These are phyloP conservation scores for Amblyraja radiata DNA, from an alignment of 2,797 vertebrate species.

Conservation along the genomic window DNA sequence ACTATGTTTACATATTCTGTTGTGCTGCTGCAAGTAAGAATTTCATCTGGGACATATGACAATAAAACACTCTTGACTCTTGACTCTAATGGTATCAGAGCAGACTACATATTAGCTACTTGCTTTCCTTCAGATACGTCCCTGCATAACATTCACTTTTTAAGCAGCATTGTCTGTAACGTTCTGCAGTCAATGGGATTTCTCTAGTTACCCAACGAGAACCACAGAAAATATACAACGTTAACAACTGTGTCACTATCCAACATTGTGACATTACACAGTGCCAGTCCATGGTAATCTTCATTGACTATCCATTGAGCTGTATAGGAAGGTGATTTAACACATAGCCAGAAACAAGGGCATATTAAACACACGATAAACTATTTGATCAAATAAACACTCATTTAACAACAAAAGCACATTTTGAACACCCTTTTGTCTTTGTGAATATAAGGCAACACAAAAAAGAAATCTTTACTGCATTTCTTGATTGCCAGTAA, in stretches of 20 bases:
- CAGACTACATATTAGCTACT: background rate
- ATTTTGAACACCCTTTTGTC: background rate
- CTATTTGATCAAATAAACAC: background rate
- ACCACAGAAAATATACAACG: background rate
- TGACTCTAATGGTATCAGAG: background rate
- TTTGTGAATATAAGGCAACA: background rate
- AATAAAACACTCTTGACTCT: too few relatives aligned
- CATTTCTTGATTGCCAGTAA: constrained; percentile 12
- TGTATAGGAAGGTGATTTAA: background rate
- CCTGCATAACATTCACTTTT: background rate
- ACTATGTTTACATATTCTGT: too few relatives aligned
- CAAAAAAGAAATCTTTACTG: background rate
- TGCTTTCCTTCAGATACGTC: background rate
- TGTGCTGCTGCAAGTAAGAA: too few relatives aligned
- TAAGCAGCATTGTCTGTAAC: background rate
- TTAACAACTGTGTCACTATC: background rate
- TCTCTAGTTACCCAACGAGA: background rate
- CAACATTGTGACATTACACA: background rate
- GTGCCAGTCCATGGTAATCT: constrained; percentile 14
- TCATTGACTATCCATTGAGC: background rate
- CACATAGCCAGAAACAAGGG: background rate
- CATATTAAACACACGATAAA: background rate
- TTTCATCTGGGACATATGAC: too few relatives aligned
- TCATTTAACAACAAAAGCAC: background rate
- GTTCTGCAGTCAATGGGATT: background rate